Base-by-base conservation (phyloP, 2,113 vertebrate species). In the Melanostigma gelatinosum region DNA sequence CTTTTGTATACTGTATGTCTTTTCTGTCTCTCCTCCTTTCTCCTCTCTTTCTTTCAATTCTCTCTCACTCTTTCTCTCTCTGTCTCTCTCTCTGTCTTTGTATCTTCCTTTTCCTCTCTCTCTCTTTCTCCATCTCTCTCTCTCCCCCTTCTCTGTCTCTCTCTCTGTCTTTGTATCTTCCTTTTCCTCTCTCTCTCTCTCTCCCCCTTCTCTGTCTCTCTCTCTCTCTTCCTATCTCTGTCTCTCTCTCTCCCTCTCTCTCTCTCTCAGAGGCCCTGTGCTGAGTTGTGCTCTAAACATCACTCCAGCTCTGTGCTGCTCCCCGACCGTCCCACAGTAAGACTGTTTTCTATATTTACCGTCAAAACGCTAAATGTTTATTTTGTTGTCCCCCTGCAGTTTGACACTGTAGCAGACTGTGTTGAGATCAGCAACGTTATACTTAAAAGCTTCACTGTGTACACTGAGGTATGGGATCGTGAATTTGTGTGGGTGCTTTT, bases 391-490 rank as follows among this genome's bases (percentile, higher is more conserved):
- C 89, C 78, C 93, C 87, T 93, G 89, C 95, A 99, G 98, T 97
- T 97, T 95, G 97, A 98, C 91, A 95, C 96, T 85, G 95, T 98
- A 91, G 96, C 97, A 65, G 96, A 96, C 87, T 88, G 94, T 1
- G 96, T 96, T 10, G 97, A 97, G 77, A 94, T 96, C 84, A 96
- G 95, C 95, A 97, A 89, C 3, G 95, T 99, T 89, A 98, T 96
- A 34, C 96, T 99, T 89, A 98, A 98, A 94, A 96, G 96, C 90
- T 99, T 96, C 94, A 97, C 95, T 54, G 92, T 93, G 91, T 96
- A 94, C 92, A 92, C 95, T 11, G 98, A 99, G 98, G 98, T 99
- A 98, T 57, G 93, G 86, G 88, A 72, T 7, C 77, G 79, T 89
- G 86, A 24, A 58, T 71, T 18, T 76, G 74, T 84, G 57, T 77